Conservation (phyloP, 2,888 invertebrate species). For the Harpagoxenus sublaevis region DNA sequence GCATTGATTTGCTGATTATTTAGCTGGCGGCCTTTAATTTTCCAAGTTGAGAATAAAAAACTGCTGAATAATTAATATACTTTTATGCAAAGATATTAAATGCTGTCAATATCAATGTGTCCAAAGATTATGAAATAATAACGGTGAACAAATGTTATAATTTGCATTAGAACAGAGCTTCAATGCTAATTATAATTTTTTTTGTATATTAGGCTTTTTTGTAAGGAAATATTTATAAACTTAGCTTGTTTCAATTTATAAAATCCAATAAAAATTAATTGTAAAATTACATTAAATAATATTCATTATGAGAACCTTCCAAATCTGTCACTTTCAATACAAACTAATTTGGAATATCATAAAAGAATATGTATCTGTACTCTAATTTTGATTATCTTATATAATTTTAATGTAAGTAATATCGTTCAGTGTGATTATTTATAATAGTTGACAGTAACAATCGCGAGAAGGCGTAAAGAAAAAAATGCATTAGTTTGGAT, state of each 20-base stretch:
- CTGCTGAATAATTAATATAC: background rate
- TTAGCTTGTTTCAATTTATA: background rate
- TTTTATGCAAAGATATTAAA: background rate
- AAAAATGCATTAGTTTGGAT: slow-evolving; percentile 39
- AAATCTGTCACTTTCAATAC: background rate
- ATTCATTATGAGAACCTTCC: background rate
- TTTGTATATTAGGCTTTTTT: background rate
- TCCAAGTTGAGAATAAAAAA: background rate
- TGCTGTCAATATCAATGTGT: background rate
- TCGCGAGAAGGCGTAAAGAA: slow-evolving; percentile 21
- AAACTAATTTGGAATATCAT: background rate
- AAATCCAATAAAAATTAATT: slow-evolving; percentile 20
- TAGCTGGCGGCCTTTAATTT: background rate
- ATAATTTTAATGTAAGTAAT: background rate
- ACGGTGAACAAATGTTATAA: background rate
- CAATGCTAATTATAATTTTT: slow-evolving; percentile 8
- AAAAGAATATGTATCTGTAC: background rate
- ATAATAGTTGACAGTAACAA: background rate
- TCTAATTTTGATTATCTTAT: background rate
- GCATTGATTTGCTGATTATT: slow-evolving; percentile 35
- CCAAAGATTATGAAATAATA: background rate
- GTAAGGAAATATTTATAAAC: slow-evolving; percentile 13
- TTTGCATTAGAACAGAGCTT: slow-evolving; percentile 16
- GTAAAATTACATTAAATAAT: background rate
- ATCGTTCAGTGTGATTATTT: background rate